These are phyloP conservation scores for Phenganax marumi DNA, from an alignment of 92 coral and sea anemone genomes.

Conservation along the genomic window DNA sequence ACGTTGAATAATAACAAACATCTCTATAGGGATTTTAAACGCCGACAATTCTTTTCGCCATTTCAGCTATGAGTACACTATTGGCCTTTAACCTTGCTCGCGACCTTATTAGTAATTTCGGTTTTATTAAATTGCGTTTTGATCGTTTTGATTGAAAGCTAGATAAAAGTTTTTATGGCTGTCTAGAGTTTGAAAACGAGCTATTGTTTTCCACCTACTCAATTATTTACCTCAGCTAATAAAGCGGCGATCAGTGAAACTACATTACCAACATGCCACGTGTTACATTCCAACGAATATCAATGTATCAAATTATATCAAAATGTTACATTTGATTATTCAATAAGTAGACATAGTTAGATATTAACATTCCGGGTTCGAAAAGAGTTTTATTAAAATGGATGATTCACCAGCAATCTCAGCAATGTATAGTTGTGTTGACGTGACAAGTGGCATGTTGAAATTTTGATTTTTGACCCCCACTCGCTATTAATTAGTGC, in stretches of 20 bases:
- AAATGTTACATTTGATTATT: neutral
- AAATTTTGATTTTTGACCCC: neutral
- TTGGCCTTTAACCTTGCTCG: conserved; percentile 4
- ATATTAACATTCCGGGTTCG: neutral
- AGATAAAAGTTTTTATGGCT: neutral
- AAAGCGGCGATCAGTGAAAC: neutral
- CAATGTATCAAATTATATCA: neutral
- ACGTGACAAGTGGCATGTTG: neutral
- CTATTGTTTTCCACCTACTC: conserved; percentile 17
- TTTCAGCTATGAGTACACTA: neutral
- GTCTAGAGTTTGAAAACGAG: neutral
- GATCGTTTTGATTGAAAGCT: neutral
- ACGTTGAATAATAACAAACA: neutral
- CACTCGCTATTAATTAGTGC: neutral
- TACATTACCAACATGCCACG: neutral
- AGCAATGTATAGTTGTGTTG: neutral
- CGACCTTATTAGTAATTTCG: neutral
- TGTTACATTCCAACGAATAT: neutral
- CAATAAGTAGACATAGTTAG: neutral
- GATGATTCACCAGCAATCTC: neutral
- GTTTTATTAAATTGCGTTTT: neutral
- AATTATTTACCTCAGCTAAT: conserved; percentile 12
- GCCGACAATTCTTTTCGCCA: neutral
- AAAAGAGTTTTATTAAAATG: neutral
- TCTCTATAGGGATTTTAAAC: neutral